These are phyloP conservation scores for Halcyon chelicuti DNA, from an alignment of 2,797 vertebrate species.

Conservation along the genomic window DNA sequence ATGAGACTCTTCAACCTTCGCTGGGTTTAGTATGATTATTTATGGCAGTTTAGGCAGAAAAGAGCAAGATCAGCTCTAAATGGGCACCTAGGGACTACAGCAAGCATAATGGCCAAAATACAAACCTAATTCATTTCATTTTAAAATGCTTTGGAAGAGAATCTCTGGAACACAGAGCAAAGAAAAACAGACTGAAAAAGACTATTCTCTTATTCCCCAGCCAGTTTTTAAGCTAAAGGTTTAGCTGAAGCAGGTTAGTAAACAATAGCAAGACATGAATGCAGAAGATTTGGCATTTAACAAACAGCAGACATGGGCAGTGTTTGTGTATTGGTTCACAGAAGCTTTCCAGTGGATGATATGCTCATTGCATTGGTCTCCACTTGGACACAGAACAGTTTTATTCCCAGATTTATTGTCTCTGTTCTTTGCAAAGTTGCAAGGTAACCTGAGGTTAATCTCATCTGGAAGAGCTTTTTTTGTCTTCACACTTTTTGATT, in stretches of 20 bases:
- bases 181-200: not conserved
- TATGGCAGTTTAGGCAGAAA: slow-evolving; percentile 7
- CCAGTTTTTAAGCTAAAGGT: not conserved
- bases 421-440: not conserved
- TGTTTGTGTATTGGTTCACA: not conserved
- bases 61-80: slow-evolving; percentile 24
- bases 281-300: not conserved
- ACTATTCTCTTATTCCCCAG: not conserved
- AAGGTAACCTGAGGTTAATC: not conserved
- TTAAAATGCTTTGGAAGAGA: not conserved
- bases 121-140: not conserved
- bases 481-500: not conserved
- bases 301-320: not conserved
- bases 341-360: not conserved
- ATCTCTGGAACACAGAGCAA: not conserved
- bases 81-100: not conserved
- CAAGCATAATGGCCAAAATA: not conserved
- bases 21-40: not conserved
- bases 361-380: not conserved
- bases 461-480: not conserved
- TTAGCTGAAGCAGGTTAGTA: not conserved
- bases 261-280: not conserved
- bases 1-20: not conserved
- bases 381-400: not conserved
- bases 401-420: not conserved